Percentiles rank a stretch among this genome's conserved stretches.
Evolutionary conservation across 2,797 vertebrate species (phyloP).

Genomic region (Myotis pilosus): DNA sequence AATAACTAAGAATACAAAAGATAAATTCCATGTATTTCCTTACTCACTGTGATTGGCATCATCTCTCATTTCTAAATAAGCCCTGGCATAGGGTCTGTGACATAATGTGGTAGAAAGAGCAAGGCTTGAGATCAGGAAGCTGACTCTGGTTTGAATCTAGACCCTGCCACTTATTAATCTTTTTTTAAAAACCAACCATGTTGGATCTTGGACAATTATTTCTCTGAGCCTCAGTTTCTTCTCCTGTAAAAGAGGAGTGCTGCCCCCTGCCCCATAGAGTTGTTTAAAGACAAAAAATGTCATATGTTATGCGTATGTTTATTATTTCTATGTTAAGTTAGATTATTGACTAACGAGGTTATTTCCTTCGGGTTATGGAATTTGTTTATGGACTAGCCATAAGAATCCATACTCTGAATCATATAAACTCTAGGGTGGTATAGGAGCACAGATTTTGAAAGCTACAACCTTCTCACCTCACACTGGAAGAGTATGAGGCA

Average conservation of each 20-base stretch:
- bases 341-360: constrained; percentile 24
- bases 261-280: background rate
- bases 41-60: background rate
- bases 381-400: constrained; percentile 12
- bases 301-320: background rate
- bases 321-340: constrained; percentile 23
- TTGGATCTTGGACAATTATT: background rate
- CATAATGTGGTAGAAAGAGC: background rate
- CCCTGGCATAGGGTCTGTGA: background rate
- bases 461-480: background rate
- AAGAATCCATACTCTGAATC: background rate
- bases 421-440: background rate
- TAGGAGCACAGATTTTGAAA: background rate
- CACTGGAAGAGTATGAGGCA: background rate
- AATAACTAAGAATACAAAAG: background rate
- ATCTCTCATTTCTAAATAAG: constrained; percentile 27
- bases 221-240: background rate
- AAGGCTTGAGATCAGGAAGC: background rate
- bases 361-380: background rate
- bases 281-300: background rate
- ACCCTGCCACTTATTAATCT: background rate
- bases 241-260: background rate
- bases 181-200: background rate
- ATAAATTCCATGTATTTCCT: background rate
- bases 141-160: background rate